phyloP scores from a whole-genome alignment of 2,888 invertebrate genomes.

The Copidosoma aretas region DNA sequence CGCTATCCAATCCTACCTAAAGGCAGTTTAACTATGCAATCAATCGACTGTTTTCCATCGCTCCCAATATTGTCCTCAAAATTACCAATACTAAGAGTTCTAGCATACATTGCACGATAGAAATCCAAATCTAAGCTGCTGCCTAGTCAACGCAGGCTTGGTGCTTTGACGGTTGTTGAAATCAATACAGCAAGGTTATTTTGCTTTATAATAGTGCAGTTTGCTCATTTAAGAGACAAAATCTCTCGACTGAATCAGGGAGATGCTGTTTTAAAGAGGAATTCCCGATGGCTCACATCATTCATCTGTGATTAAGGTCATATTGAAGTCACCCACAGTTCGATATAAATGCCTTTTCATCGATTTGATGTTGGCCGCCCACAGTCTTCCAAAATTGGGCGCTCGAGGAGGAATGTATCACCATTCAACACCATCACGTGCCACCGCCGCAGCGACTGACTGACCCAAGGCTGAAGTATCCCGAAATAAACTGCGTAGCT shows the following conservation, averaged over 20 bases:
- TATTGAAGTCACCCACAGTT: too few species aligned
- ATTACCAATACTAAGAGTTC: background rate
- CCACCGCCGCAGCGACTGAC: too few species aligned
- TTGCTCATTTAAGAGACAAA: background rate
- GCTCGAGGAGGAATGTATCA: too few species aligned
- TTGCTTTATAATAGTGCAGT: background rate
- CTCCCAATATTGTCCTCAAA: background rate
- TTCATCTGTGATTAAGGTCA: constrained; percentile 8
- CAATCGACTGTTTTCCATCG: background rate
- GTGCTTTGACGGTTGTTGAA: too few species aligned
- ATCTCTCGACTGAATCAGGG: background rate
- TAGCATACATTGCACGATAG: background rate
- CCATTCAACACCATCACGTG: too few species aligned
- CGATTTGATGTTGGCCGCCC: too few species aligned
- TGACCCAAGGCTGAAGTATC: too few species aligned
- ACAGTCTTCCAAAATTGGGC: too few species aligned
- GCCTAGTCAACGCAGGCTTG: too few species aligned
- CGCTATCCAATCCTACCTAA: background rate
- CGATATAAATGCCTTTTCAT: too few species aligned
- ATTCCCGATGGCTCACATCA: background rate
- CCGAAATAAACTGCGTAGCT: too few species aligned
- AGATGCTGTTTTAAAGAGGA: background rate
- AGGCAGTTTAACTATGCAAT: background rate
- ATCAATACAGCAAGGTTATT: background rate
- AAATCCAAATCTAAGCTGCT: background rate